Evolutionary conservation across 30 jellyfish, hydroid and myxozoan genomes (phyloP).

Genomic region (Cassiopea xamachana): DNA sequence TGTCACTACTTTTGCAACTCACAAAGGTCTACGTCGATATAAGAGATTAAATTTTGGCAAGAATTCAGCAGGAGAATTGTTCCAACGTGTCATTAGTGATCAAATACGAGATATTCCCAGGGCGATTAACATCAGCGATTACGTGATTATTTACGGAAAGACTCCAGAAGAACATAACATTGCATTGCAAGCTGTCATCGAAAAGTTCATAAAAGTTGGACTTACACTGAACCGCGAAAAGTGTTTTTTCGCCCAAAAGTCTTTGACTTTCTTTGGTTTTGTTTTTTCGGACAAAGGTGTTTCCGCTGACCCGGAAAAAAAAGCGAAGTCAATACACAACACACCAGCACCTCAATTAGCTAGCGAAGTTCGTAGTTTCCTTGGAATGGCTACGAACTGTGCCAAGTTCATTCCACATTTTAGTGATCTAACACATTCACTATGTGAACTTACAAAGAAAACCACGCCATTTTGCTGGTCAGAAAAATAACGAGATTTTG

Average conservation of each 20-base stretch:
- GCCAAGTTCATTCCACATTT: slow-evolving; percentile 6
- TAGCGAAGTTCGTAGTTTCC: slow-evolving; percentile 18
- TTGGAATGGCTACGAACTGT: slow-evolving; percentile 35
- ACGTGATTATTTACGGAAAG: background rate
- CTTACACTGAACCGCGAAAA: background rate
- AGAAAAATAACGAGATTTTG: background rate
- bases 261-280: background rate
- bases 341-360: slow-evolving; percentile 1
- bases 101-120: no score
- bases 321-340: background rate
- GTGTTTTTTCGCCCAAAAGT: background rate
- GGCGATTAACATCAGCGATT: background rate
- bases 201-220: background rate
- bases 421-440: slow-evolving; percentile 19
- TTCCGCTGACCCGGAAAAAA: background rate
- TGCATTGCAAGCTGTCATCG: background rate
- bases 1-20: slow-evolving; percentile 3
- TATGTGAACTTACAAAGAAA: background rate
- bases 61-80: no score
- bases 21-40: background rate
- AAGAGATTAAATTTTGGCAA: no score
- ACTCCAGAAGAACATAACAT: background rate
- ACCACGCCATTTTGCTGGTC: slow-evolving; percentile 3
- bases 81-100: no score
- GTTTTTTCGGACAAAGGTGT: background rate